Evolutionary conservation across 2,113 vertebrate genomes (phyloP).

Genomic region (Carollia perspicillata): DNA sequence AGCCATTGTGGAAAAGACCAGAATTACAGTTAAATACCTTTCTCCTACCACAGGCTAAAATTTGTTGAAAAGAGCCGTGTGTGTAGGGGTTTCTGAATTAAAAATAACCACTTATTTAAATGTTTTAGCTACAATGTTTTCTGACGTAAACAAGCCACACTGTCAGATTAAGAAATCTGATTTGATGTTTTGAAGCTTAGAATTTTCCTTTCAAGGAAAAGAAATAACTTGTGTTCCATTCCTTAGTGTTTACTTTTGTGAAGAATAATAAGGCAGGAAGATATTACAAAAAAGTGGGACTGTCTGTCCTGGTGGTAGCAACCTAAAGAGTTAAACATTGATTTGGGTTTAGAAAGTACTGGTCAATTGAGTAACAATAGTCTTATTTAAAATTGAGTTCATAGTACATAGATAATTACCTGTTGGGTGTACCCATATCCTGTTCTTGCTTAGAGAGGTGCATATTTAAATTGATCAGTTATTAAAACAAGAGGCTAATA

Average conservation of each 20-base stretch:
- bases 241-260: neutral
- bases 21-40: neutral
- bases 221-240: neutral
- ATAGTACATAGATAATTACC: neutral
- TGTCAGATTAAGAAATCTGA: slow-evolving; percentile 1
- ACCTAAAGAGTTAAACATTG: slow-evolving; percentile 13
- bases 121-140: neutral
- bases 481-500: slow-evolving; percentile 56
- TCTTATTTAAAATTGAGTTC: neutral
- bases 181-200: neutral
- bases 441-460: slow-evolving; percentile 26
- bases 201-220: slow-evolving; percentile 20
- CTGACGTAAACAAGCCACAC: neutral
- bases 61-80: neutral
- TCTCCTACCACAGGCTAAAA: neutral
- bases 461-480: slow-evolving; percentile 48
- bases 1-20: neutral
- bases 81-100: neutral
- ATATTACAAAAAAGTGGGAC: neutral
- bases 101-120: neutral
- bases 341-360: slow-evolving; percentile 27
- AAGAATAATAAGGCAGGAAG: neutral
- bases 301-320: neutral
- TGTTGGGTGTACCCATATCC: neutral
- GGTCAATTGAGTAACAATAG: neutral